Evolutionary conservation across 2,113 vertebrate species (phyloP), one percentile per base, ranked within the genome.

Genomic region (Myotis lucifugus): DNA sequence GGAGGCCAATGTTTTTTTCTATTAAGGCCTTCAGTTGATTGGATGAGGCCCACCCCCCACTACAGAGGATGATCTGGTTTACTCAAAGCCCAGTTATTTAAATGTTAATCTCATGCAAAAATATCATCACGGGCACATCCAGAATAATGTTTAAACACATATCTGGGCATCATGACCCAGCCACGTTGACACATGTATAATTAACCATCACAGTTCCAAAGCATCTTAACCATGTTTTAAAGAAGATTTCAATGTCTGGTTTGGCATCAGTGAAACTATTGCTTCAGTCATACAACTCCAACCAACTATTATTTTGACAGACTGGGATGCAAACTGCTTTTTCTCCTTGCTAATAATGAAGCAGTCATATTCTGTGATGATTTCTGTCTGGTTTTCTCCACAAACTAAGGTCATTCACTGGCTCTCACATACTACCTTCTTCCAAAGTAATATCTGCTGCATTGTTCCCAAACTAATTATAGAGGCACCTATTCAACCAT

Each of bases 381-480:
- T 46, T 64, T 83, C 79, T 64, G 21, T 72, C 78, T 89, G 8
- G 64, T 79, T 85, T 92, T 59, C 70, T 81, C 91, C 34, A 93
- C 25, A 88, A 79, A 83, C 56, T 79, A 52, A 50, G 34, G 40
- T 74, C 40, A 59, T 50, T 77, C 52, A 17, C 34, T 73, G 34
- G 9, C 64, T 89, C 85, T 69, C 69, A 61, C 10, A 56, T 10
- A 27, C 40, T 88, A 46, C 17, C 42, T 85, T 82, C 77, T 85
- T 95, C 50, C 78, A 92, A 93, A 92, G 73, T 72, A 94, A 90
- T 95, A 90, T 86, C 83, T 46, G 73, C 32, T 79, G 7, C 64
- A 56, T 95, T 67, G 67, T 83, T 95, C 90, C 88, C 94, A 90
- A 27, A 84, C 73, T 91, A 94, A 93, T 97, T 92, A 92, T 52